A percentile compares a stretch with the other conserved stretches of the same genome.
Conservation (phyloP, 2,888 invertebrate species). For the Microplitis manilae region DNA sequence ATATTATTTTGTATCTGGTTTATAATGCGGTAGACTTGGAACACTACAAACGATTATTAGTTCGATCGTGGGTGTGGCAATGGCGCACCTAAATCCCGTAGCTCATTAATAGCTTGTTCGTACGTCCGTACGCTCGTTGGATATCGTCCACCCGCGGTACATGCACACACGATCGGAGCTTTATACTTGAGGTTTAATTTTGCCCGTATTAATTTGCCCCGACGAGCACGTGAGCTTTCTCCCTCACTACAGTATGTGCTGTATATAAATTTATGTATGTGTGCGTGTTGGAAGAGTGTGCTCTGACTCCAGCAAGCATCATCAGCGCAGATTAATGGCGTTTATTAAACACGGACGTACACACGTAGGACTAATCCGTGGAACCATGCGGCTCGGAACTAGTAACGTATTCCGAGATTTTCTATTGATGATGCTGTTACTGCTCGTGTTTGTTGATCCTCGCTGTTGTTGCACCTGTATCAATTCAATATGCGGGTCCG, state of each 20-base stretch:
- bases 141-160: slow-evolving; percentile 15
- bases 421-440: slow-evolving; percentile 28
- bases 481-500: background rate
- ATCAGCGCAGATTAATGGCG: slow-evolving; percentile 61
- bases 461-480: slow-evolving; percentile 20
- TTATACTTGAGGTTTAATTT: slow-evolving; percentile 69
- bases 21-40: background rate
- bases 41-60: background rate
- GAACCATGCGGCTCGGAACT: slow-evolving; percentile 12
- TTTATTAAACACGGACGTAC: slow-evolving; percentile 63
- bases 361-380: slow-evolving; percentile 22
- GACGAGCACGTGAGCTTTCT: slow-evolving; percentile 53
- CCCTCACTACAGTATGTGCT: slow-evolving; percentile 9
- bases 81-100: slow-evolving; percentile 53
- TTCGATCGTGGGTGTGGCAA: slow-evolving; percentile 40
- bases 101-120: slow-evolving; percentile 57
- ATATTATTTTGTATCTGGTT: slow-evolving; percentile 1
- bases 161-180: slow-evolving; percentile 53
- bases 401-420: slow-evolving; percentile 31
- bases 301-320: slow-evolving; percentile 36
- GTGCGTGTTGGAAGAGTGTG: slow-evolving; percentile 6
- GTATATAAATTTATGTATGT: slow-evolving; percentile 23
- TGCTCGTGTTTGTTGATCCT: slow-evolving; percentile 5
- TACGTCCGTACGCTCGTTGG: background rate
- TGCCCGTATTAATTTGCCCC: slow-evolving; percentile 68